Percentiles rank a stretch among this genome's conserved stretches.
phyloP scores from a whole-genome alignment of 2,888 invertebrate genomes.

The Seira ritae region DNA sequence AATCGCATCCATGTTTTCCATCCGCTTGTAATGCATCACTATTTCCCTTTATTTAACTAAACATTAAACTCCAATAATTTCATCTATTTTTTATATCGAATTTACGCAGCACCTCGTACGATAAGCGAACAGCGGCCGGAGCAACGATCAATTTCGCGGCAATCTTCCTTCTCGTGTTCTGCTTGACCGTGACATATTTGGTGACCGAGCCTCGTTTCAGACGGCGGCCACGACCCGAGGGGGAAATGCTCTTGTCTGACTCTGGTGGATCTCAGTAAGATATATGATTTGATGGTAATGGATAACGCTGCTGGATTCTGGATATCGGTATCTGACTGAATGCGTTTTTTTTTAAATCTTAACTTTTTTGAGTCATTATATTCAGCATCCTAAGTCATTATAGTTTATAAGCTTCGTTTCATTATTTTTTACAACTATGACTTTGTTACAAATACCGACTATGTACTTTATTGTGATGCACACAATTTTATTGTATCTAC shows the following conservation, averaged over 20 bases:
- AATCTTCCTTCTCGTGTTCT: constrained; percentile 67
- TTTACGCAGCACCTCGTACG: constrained; percentile 45
- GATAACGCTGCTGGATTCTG: background rate
- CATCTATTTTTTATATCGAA: too few species aligned
- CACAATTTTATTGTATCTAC: too few species aligned
- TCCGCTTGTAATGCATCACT: background rate
- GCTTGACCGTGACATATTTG: constrained; percentile 62
- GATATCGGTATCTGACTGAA: too few species aligned
- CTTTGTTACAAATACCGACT: too few species aligned
- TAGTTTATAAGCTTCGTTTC: too few species aligned
- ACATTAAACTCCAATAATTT: too few species aligned
- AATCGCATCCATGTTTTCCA: background rate
- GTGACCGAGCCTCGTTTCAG: constrained; percentile 67
- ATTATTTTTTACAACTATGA: too few species aligned
- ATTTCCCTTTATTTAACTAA: constrained; percentile 3
- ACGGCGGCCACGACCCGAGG: constrained; percentile 70
- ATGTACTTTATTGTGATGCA: too few species aligned
- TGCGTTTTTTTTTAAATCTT: too few species aligned
- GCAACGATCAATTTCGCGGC: constrained; percentile 68
- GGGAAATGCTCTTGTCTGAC: constrained; percentile 69
- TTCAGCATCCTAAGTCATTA: too few species aligned
- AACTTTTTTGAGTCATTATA: too few species aligned
- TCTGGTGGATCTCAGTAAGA: constrained; percentile 57
- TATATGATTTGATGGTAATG: background rate
- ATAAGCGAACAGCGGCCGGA: constrained; percentile 52